Evolutionary conservation across 2,113 vertebrate species (phyloP).

Genomic region (Bufo bufo): DNA sequence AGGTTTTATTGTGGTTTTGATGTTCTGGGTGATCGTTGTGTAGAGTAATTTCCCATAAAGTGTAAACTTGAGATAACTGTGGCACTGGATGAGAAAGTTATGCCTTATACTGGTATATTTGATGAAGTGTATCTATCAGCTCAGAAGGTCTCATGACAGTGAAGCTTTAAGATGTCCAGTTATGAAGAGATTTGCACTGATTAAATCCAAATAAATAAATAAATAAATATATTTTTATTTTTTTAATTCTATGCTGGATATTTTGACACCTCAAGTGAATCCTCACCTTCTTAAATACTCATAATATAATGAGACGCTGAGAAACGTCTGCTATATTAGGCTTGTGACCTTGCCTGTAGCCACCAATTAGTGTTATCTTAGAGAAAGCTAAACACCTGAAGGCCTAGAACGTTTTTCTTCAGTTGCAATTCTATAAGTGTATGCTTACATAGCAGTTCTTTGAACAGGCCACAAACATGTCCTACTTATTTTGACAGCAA

Average conservation of each 20-base stretch:
- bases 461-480: not conserved
- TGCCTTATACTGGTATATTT: too few relatives aligned
- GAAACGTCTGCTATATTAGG: not conserved
- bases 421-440: not conserved
- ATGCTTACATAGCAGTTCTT: not conserved
- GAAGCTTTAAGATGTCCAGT: too few relatives aligned
- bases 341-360: not conserved
- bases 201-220: too few relatives aligned
- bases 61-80: too few relatives aligned
- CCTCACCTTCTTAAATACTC: not conserved
- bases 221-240: too few relatives aligned
- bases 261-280: not conserved
- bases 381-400: not conserved
- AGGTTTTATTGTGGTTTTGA: too few relatives aligned
- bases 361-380: not conserved
- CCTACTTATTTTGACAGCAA: not conserved
- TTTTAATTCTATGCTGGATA: not conserved
- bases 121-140: too few relatives aligned
- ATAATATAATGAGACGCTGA: not conserved
- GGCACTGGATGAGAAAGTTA: too few relatives aligned
- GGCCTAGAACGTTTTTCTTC: not conserved
- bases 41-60: too few relatives aligned
- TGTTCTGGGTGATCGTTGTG: too few relatives aligned
- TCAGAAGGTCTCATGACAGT: too few relatives aligned
- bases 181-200: too few relatives aligned